Evolutionary conservation across 2,797 vertebrate species (phyloP), one percentile per base, ranked within the genome.

Genomic region (Enteromius fasciolatus): DNA sequence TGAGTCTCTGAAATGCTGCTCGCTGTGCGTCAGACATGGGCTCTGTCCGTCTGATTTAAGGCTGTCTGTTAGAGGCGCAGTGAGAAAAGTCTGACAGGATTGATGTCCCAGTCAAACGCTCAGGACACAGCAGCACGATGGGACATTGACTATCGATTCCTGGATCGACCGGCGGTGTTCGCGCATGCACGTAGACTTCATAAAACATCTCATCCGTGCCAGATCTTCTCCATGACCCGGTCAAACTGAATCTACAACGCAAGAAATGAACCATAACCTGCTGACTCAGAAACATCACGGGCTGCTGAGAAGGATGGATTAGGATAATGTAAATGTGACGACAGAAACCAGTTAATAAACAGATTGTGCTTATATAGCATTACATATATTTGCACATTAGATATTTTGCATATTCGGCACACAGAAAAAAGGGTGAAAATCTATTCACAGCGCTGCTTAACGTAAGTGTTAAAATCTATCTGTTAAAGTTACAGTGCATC

Each of bases 121-220:
- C 78, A 80, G 64, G 36, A 12, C 66, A 39, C 66, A 70, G 50
- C 50, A n/a, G 36, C 5, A 10, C 15, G 4, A 15, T 68, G 46
- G 31, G 14, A 68, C 64, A 68, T 41, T 25, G 33, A 4, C 15
- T 41, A 68, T 79, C 2, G 33, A 79, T 79, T 79, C 36, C 48
- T 12, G 33, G 33, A 79, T 54, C 4, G n/a, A 4, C 10, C 14
- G 31, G 31, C 5, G 3, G 12, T 2, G 28, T 68, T 41, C 20
- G n/a, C 12, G 0, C 33, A 57, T 14, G 6, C 48, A 57, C 1
- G 3, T 5, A 57, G n/a, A 25, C 77, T 25, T 78, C 46, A 78
- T 68, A 20, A 79, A 79, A 41, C 77, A 68, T 41, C 64, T 78
- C 33, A 39, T 36, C 8, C 17, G 1, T 17, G 52, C 5, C 14